phyloP scores from a whole-genome alignment of 2,797 vertebrate genomes.

The Acrossocheilus wenchowensis region DNA sequence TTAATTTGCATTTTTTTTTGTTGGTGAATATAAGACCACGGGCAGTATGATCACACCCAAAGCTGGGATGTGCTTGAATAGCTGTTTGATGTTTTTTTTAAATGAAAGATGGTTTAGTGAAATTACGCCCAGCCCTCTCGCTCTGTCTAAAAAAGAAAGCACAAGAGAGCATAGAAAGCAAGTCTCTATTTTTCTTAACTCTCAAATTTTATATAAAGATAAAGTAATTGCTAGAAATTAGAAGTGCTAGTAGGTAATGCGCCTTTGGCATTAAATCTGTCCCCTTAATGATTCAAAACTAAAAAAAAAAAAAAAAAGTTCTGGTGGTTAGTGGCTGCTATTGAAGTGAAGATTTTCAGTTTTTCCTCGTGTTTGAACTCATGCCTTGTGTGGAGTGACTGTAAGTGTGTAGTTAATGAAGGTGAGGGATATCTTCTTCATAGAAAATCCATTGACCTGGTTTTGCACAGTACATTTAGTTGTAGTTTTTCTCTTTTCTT shows the following conservation, averaged over 20 bases:
- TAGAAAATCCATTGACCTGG: slow-evolving; percentile 31
- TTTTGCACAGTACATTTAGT: slow-evolving; percentile 46
- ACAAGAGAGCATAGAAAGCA: slow-evolving; percentile 21
- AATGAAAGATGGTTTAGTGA: slow-evolving; percentile 1
- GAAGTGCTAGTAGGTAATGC: slow-evolving; percentile 4
- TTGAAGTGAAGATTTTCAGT: slow-evolving; percentile 39
- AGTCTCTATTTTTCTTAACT: slow-evolving; percentile 31
- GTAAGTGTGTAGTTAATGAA: slow-evolving; percentile 45
- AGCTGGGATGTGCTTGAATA: not conserved
- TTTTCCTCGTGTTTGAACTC: slow-evolving; percentile 53
- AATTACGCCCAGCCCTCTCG: not conserved
- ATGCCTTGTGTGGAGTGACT: slow-evolving; percentile 62
- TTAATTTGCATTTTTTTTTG: not conserved
- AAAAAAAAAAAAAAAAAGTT: slow-evolving; percentile 33
- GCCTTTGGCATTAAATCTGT: slow-evolving; percentile 16
- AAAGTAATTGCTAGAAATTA: slow-evolving; percentile 46
- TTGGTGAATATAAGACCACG: not conserved
- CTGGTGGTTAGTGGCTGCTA: slow-evolving; percentile 57
- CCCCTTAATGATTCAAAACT: slow-evolving; percentile 23
- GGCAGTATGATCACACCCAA: slow-evolving; percentile 15
- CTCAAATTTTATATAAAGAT: slow-evolving; percentile 35
- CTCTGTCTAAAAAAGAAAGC: slow-evolving; percentile 18
- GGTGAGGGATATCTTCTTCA: slow-evolving; percentile 20
- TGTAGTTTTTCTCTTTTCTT: slow-evolving; percentile 54
- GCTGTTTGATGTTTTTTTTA: not conserved